Evolutionary conservation across 2,888 invertebrate genomes (phyloP), one percentile per base, ranked within the genome.

Genomic region (Archips xylosteana): DNA sequence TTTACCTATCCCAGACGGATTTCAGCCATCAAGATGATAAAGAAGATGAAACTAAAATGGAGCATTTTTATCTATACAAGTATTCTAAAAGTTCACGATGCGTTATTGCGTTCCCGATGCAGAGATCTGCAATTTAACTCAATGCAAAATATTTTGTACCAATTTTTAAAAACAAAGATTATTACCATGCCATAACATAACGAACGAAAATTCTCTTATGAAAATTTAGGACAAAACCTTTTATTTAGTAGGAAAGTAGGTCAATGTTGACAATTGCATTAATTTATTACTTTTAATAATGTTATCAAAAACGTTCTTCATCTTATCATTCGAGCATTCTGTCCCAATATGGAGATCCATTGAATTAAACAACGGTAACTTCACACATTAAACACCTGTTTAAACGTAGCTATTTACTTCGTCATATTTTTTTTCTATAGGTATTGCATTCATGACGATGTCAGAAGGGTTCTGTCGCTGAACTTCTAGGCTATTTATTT

Each of bases 371-470:
- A 32, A 1, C n/a, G 59, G 1, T 39, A 57, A 42, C 54, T 54
- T 15, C 49, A 51, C 59, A 23, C 13, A 39, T 47, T 36, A 42
- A 39, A 68, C 73, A 73, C 39, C 63, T 73, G 73, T 73, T 69
- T 68, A 73, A 62, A 73, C 63, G 12, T 64, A 39, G 23, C 32
- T 32, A 32, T 39, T 47, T 32, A n/a, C 45, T 73, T 64, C 63
- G 68, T 69, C 63, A 73, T 59, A 23, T 49, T 59, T 45, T 36
- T 68, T 36, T 2, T 32, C 10, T 57, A 47, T 23, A 23, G 23
- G 23, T 23, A 23, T 1, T 23, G 23, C 47, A 59, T 39, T 39
- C 39, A 6, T 39, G 39, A 39, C 39, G 39, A 39, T 32, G 4
- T 15, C 9, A 47, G 13, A 32, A 66, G 71, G 65, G 71, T 71